Evolutionary conservation across 2,797 vertebrate genomes (phyloP).

Genomic region (Syngnathus acus): DNA sequence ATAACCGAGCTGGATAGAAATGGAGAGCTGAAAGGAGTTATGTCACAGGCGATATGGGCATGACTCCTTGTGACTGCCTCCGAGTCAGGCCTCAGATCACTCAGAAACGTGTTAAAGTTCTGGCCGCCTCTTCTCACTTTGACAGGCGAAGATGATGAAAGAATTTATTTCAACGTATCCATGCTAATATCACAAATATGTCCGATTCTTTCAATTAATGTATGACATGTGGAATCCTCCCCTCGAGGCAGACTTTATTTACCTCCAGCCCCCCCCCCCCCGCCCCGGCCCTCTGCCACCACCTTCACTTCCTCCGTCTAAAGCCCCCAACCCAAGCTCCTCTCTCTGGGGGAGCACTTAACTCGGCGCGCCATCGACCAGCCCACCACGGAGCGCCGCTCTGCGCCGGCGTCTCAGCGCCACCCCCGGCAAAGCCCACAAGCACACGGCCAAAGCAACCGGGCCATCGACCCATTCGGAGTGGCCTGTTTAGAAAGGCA

Average conservation of each 20-base stretch:
- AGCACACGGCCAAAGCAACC: slow-evolving; percentile 59
- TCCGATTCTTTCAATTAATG: background rate
- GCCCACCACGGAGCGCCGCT: slow-evolving; percentile 60
- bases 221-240: background rate
- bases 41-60: background rate
- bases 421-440: slow-evolving; percentile 62
- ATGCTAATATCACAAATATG: background rate
- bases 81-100: too few relatives aligned
- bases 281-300: slow-evolving; percentile 13
- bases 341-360: slow-evolving; percentile 76
- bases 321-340: slow-evolving; percentile 52
- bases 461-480: slow-evolving; percentile 73
- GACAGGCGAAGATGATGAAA: too few relatives aligned
- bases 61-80: too few relatives aligned
- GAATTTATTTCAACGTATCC: background rate
- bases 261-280: background rate
- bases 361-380: slow-evolving; percentile 76
- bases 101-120: too few relatives aligned
- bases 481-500: slow-evolving; percentile 73
- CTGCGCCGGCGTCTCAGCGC: slow-evolving; percentile 60
- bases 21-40: too few relatives aligned
- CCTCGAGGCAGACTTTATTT: background rate
- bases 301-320: slow-evolving; percentile 35
- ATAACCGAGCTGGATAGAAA: too few relatives aligned
- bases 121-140: too few relatives aligned